These are phyloP conservation scores for Brevimyrus niger DNA, from an alignment of 2,113 vertebrate species.

Conservation along the genomic window DNA sequence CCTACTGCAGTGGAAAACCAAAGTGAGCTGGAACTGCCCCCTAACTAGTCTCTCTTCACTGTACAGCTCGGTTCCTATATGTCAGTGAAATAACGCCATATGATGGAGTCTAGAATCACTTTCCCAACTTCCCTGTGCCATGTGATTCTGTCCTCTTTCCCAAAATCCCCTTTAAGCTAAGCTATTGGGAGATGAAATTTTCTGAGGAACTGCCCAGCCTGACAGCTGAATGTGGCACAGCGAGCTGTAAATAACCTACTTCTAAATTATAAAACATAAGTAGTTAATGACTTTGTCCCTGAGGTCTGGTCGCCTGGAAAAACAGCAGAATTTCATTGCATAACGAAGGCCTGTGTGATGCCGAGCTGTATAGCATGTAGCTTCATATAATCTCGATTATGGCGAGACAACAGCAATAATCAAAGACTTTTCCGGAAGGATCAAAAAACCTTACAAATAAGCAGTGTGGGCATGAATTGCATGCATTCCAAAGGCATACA, in stretches of 20 bases:
- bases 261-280: background rate
- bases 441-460: background rate
- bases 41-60: background rate
- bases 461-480: background rate
- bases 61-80: background rate
- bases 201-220: background rate
- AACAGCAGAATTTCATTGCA: background rate
- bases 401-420: background rate
- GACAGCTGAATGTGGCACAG: background rate
- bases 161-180: background rate
- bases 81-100: background rate
- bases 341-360: background rate
- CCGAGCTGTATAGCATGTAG: background rate
- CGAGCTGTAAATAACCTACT: background rate
- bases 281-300: background rate
- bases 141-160: background rate
- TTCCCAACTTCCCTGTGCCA: background rate
- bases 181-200: background rate
- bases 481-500: background rate
- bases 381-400: background rate
- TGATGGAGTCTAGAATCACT: background rate
- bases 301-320: background rate
- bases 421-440: background rate
- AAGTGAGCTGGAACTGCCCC: background rate
- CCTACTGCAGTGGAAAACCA: background rate